Evolutionary conservation across 2,888 invertebrate genomes (phyloP), one percentile per base, ranked within the genome.

Genomic region (Pyrochroa serraticornis): DNA sequence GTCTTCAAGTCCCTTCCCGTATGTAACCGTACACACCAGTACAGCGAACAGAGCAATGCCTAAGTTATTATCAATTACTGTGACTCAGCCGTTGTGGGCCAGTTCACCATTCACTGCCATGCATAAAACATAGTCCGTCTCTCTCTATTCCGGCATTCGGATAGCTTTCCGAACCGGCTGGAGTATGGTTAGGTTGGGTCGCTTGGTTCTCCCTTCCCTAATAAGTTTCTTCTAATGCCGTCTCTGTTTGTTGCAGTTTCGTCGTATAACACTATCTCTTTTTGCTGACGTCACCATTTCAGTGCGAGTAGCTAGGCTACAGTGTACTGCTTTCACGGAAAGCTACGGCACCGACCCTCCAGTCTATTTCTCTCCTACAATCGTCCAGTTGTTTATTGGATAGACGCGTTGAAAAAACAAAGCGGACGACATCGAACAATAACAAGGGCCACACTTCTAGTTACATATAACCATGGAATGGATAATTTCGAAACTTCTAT

Each of bases 401-500:
- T 60, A 57, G 54, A 58, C 69, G 62, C 61, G 64, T 60, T 65
- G 69, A 70, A 68, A 64, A 74, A 77, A 79, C 79, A 79, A 79
- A 79, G 79, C 73, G 51, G 64, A 67, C 59, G 60, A 55, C 56
- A 64, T 58, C 66, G 68, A 74, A 38, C 62, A 66, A 60, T 70
- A 65, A 62, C 51, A 52, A 69, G 80, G 70, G 58, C 76, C 54
- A 71, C 72, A 61, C 64, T 64, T 72, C 79, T 79, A 79, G 79
- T 79, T 79, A 79, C 79, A 79, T 79, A 79, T 79, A 79, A 78
- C 79, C 79, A 77, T 79, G 79, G 78, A 79, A 79, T 79, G 79
- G 79, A 79, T 79, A 79, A 79, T 79, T 79, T 79, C 79, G 78
- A 79, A 79, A 79, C 78, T 79, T 79, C 78, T 77, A 79, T 78